Evolutionary conservation across 2,888 invertebrate genomes (phyloP), one percentile per base, ranked within the genome.

Genomic region (Ennomos quercinarius): DNA sequence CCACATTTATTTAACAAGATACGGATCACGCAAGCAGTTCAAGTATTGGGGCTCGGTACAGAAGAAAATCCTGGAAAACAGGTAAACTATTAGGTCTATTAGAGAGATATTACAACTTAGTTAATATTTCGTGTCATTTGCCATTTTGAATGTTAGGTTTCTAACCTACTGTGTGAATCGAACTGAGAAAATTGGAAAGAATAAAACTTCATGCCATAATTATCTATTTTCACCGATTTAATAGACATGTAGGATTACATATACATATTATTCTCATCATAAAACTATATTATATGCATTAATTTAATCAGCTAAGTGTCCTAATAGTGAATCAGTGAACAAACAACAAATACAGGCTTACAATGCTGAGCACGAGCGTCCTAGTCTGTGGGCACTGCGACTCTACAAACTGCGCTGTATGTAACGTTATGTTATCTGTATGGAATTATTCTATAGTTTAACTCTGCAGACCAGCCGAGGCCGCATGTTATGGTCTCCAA

Each of bases 241-340:
- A 92, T 92, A 92, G 91, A 92, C 91, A 91, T 89, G 91, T 91
- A 92, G 91, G 91, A 90, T 91, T 92, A 92, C 90, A 92, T 90
- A 89, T 91, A 91, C 90, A 91, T 91, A 91, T 58, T 58, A 58
- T 87, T 91, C 80, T 88, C 88, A 85, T 87, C 89, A 91, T 91
- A 89, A 90, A 91, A 91, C 91, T 91, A 91, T 91, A 91, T 87
- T 86, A 84, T 79, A 89, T 87, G 90, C 86, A 86, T 84, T 86
- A 87, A 86, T 87, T 87, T 89, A 89, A 76, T 84, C 86, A 84
- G 85, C 90, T 90, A 91, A 84, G 90, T 90, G 86, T 82, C 75
- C 89, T 89, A 89, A 81, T 80, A 80, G 90, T 89, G 90, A 87
- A 59, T 83, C 84, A 76, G 89, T 89, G 89, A 89, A 86, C 86